phyloP scores from a whole-genome alignment of 2,888 invertebrate species.

The Danaus chrysippus region DNA sequence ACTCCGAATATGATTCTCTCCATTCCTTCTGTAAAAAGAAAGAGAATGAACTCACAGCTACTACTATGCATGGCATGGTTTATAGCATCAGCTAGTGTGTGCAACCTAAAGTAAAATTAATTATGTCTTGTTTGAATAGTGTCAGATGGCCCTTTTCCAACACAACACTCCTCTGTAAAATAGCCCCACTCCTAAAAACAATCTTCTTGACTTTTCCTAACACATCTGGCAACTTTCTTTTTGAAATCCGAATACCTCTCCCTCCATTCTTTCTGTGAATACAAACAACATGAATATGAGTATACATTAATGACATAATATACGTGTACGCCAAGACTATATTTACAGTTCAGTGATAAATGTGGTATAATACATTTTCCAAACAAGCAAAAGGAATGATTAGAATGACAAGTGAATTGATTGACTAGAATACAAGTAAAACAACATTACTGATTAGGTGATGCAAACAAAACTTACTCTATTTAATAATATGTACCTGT shows the following conservation, averaged over 20 bases:
- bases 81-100: conserved; percentile 43
- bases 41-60: conserved; percentile 75
- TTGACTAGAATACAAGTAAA: not conserved
- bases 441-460: not conserved
- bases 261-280: conserved; percentile 97
- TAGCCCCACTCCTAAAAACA: conserved; percentile 85
- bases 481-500: not conserved
- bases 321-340: not conserved
- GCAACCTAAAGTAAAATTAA: conserved; percentile 45
- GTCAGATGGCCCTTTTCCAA: conserved; percentile 67
- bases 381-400: not conserved
- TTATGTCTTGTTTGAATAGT: conserved; percentile 42
- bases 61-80: conserved; percentile 56
- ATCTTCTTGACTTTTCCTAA: conserved; percentile 99
- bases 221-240: conserved; percentile 98
- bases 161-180: conserved; percentile 56
- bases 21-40: conserved; percentile 95
- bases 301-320: conserved; percentile 14
- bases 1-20: conserved; percentile 97
- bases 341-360: conserved; percentile 1
- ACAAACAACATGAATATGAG: conserved; percentile 46
- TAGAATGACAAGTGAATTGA: not conserved
- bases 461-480: not conserved
- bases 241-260: conserved; percentile 98
- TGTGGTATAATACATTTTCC: not conserved